Base-by-base conservation (phyloP, 2,888 invertebrate species). In the Limnephilus lunatus region DNA sequence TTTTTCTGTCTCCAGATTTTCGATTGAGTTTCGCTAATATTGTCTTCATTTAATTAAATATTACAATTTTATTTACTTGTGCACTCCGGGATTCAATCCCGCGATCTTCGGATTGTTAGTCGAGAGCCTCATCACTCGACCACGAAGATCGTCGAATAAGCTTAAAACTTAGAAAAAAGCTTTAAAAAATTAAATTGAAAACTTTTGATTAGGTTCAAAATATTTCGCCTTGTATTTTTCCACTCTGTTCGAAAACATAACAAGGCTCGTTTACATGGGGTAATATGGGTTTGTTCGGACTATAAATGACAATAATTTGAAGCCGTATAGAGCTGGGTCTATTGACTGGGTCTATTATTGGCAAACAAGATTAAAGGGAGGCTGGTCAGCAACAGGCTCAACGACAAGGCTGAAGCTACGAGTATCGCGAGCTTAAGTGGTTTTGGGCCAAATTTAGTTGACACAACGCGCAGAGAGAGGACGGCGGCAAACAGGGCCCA, bases 351-450 rank as follows among this genome's bases (percentile, higher is more conserved):
- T 68, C 68, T 68, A 68, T 68, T 68, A 89, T 80, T 30, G 44
- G 81, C 81, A 89, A 89, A 89, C 88, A 89, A 89, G 88, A 89
- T 89, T 89, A 86, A 35, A 89, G 81, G 68, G 88, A 89, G 81
- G 80, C 88, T 80, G 80, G n/a, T 11, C 80, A 30, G 80, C 88
- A 89, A 89, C 86, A 39, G 7, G 39, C 39, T 39, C 32, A 85
- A 15, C 48, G 48, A 48, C 48, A 68, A 68, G 48, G 48, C 30
- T 85, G 85, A 87, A 87, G 48, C 31, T 12, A 35, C 48, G 15
- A 48, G 15, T 48, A 48, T 48, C 32, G 35, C 83, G 83, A n/a
- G 83, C 35, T 35, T 25, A 83, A 83, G 83, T 82, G 32, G 82
- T 83, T 83, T 83, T 25, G 11, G 35, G 35, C 30, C 31, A 35